Conservation (phyloP, 2,113 vertebrate species). For the Paratilapia polleni region DNA sequence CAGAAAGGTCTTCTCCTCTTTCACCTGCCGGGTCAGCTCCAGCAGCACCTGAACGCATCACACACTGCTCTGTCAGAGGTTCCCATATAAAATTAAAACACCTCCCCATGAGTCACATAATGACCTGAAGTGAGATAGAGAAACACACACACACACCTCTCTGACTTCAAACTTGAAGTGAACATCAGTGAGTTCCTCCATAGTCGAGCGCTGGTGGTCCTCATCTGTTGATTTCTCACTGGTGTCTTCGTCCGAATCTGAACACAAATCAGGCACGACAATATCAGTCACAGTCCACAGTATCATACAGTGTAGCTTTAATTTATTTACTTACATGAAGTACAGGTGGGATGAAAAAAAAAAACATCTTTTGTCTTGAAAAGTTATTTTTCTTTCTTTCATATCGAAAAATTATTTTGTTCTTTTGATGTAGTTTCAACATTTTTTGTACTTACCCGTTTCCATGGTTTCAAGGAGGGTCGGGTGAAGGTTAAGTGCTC, state of each 20-base stretch:
- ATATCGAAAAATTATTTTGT: background rate
- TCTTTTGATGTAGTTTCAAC: background rate
- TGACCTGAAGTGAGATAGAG: background rate
- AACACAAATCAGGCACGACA: accelerated
- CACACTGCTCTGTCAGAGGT: accelerated
- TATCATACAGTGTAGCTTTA: no score
- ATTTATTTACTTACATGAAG: no score
- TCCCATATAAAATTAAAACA: background rate
- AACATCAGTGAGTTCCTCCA: slow-evolving; percentile 88
- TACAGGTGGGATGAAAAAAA: background rate
- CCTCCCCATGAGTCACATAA: accelerated
- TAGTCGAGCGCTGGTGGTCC: slow-evolving; percentile 46
- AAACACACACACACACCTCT: slow-evolving; percentile 76
- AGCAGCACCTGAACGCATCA: slow-evolving; percentile 84
- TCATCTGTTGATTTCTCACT: slow-evolving; percentile 71
- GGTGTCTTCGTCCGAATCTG: slow-evolving; percentile 79
- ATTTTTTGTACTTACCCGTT: slow-evolving; percentile 81
- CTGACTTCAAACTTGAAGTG: slow-evolving; percentile 94
- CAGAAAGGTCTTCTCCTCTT: slow-evolving; percentile 85
- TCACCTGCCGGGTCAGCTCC: slow-evolving; percentile 87
- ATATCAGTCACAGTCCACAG: background rate
- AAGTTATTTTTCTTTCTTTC: no score
- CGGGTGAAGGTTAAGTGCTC: slow-evolving; percentile 61
- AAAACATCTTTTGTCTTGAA: no score
- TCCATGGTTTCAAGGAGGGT: slow-evolving; percentile 78